Conservation (phyloP, 2,113 vertebrate genomes). For the Toxotes jaculatrix region DNA sequence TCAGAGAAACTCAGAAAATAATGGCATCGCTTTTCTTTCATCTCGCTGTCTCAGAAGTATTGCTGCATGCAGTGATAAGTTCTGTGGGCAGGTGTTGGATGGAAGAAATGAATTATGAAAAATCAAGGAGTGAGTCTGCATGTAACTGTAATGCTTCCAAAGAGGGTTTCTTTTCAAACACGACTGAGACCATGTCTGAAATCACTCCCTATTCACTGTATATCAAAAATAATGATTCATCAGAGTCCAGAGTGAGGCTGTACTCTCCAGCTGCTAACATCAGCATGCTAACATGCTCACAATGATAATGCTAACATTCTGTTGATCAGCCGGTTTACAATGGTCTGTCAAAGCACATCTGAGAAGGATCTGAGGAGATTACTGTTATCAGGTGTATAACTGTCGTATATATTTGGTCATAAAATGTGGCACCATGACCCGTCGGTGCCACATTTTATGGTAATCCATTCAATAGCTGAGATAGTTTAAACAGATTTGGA, state of each 20-base stretch:
- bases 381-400: too few relatives aligned
- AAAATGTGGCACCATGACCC: too few relatives aligned
- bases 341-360: too few relatives aligned
- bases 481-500: background rate
- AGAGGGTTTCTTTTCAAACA: background rate
- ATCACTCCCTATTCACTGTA: background rate
- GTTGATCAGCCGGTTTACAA: background rate
- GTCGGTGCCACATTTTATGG: too few relatives aligned
- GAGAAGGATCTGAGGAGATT: too few relatives aligned
- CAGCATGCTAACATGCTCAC: background rate
- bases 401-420: too few relatives aligned
- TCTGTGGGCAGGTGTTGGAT: constrained; percentile 24
- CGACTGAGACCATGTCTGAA: background rate
- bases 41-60: constrained; percentile 22
- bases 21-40: constrained; percentile 41
- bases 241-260: background rate
- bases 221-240: background rate
- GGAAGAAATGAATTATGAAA: constrained; percentile 2
- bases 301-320: background rate
- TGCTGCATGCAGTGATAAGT: constrained; percentile 31
- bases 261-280: background rate
- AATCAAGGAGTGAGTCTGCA: background rate
- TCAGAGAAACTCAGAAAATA: constrained; percentile 49
- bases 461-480: too few relatives aligned
- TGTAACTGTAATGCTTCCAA: background rate